Conservation (phyloP, 2,113 vertebrate genomes). For the Oryzias javanicus region DNA sequence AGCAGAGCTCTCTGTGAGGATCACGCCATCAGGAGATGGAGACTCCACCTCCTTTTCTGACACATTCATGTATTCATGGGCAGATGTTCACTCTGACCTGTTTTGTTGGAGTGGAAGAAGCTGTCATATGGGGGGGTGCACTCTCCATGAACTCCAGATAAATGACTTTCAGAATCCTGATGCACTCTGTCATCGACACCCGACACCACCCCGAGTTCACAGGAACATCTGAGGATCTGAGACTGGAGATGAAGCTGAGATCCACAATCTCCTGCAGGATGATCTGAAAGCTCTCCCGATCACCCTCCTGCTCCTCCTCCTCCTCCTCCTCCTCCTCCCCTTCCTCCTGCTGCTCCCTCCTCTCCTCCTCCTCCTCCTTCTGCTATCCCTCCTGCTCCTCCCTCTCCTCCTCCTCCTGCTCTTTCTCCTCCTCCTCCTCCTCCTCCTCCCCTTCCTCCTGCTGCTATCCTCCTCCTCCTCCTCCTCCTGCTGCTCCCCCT, state of each 20-base stretch:
- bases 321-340: too few relatives aligned
- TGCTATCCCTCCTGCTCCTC: too few relatives aligned
- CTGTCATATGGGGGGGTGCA: slow-evolving; percentile 44
- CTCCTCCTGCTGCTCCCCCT: slow-evolving; percentile 45
- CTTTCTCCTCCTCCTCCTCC: slow-evolving; percentile 24
- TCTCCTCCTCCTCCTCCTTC: slow-evolving; percentile 39
- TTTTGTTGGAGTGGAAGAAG: slow-evolving; percentile 59
- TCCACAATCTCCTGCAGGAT: too few relatives aligned
- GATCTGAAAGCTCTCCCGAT: too few relatives aligned
- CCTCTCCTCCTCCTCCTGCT: too few relatives aligned
- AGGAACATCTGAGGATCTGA: too few relatives aligned
- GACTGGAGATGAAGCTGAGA: too few relatives aligned
- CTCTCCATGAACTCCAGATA: slow-evolving; percentile 62
- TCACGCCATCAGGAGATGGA: slow-evolving; percentile 2
- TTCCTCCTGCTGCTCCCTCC: too few relatives aligned
- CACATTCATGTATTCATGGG: slow-evolving; percentile 74
- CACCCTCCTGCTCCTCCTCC: too few relatives aligned
- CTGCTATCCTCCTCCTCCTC: neutral
- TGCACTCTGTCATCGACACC: slow-evolving; percentile 7
- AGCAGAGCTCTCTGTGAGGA: too few relatives aligned
- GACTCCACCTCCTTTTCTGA: slow-evolving; percentile 22
- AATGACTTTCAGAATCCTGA: slow-evolving; percentile 41
- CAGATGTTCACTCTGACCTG: slow-evolving; percentile 60
- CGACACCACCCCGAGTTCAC: too few relatives aligned
- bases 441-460: too few relatives aligned